These are phyloP conservation scores for Watsonalla cultraria DNA, from an alignment of 2,888 invertebrate genomes.

Conservation along the genomic window DNA sequence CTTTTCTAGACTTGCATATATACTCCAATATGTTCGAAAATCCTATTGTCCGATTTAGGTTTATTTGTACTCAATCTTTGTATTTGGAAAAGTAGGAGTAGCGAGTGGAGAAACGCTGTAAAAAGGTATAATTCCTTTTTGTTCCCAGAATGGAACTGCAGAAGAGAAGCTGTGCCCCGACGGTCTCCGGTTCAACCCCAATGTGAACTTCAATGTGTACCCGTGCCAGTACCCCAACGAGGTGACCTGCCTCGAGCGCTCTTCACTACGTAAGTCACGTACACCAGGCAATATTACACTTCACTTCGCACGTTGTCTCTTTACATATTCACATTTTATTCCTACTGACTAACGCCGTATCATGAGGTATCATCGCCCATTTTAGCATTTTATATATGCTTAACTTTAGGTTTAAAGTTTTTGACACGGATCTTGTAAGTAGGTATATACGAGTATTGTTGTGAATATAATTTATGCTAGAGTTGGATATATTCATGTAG, in stretches of 20 bases:
- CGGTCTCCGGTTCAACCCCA: conserved; percentile 88
- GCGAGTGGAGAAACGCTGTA: not conserved
- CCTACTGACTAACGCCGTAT: not conserved
- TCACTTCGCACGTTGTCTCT: not conserved
- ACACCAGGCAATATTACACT: not conserved
- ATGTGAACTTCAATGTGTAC: conserved; percentile 81
- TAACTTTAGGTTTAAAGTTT: not conserved
- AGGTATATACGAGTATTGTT: not conserved
- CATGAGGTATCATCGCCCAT: conserved; percentile 22
- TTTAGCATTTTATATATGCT: conserved; percentile 10
- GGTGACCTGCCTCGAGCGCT: conserved; percentile 85
- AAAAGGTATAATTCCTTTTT: conserved; percentile 4
- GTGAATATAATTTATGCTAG: no score
- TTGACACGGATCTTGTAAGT: not conserved
- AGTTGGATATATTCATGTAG: no score
- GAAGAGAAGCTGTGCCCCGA: conserved; percentile 90
- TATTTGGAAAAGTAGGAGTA: no score
- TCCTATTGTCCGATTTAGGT: not conserved
- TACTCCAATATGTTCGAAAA: no score
- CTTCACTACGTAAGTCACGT: conserved; percentile 80
- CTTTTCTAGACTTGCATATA: no score
- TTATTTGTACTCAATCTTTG: not conserved
- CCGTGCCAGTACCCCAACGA: conserved; percentile 93
- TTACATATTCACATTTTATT: not conserved
- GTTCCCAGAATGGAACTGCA: conserved; percentile 81